Conservation (phyloP, 2,888 invertebrate genomes). For the Dexiosoma caninum region DNA sequence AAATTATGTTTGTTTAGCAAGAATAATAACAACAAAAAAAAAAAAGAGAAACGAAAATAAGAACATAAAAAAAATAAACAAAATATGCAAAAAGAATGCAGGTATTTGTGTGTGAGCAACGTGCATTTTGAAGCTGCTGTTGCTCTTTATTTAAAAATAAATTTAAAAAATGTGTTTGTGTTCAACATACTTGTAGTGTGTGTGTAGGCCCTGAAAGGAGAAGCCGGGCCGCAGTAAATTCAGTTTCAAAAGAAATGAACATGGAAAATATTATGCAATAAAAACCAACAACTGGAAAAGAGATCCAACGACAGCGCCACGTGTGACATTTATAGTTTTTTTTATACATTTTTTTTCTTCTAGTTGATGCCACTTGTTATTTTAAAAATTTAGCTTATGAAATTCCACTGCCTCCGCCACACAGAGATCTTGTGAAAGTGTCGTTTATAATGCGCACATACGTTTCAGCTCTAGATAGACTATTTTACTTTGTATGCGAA, state of each 20-base stretch:
- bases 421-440: too few species aligned
- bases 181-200: too few species aligned
- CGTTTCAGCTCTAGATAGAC: constrained; percentile 41
- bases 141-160: constrained; percentile 5
- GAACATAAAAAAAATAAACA: background rate
- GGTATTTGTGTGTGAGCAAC: background rate
- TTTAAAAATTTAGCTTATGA: constrained; percentile 20
- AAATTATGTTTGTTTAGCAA: background rate
- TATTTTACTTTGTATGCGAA: constrained; percentile 44
- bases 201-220: constrained; percentile 33
- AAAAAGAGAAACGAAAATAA: too few species aligned
- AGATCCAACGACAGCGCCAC: background rate
- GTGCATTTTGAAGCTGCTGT: background rate
- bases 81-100: too few species aligned
- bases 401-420: constrained; percentile 24
- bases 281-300: background rate
- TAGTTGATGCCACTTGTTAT: background rate
- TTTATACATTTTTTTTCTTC: too few species aligned
- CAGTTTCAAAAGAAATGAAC: constrained; percentile 30
- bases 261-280: constrained; percentile 3
- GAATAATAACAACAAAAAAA: too few species aligned
- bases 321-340: background rate
- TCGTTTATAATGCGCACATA: constrained; percentile 51
- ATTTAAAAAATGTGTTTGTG: constrained; percentile 35
- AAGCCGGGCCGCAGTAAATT: constrained; percentile 56